Evolutionary conservation across 2,888 invertebrate genomes (phyloP).

Genomic region (Phortica magna): DNA sequence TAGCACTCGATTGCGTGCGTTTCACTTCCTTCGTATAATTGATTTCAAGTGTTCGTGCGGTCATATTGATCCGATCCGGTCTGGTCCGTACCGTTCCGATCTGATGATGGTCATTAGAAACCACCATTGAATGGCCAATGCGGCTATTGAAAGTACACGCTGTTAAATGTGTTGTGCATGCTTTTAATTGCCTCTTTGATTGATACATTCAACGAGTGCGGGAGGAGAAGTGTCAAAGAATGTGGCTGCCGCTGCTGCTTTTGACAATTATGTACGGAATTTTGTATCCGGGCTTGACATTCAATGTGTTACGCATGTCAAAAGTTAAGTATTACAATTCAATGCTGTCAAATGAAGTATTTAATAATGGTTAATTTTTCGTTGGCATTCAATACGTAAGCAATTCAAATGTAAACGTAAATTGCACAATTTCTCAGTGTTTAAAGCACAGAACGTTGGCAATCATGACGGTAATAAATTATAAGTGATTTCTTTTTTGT

Average conservation of each 20-base stretch:
- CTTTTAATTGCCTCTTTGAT: conserved; percentile 25
- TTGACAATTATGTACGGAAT: conserved; percentile 9
- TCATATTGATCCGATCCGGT: conserved; percentile 14
- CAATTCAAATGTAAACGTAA: neutral
- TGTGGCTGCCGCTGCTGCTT: neutral
- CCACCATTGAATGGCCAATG: conserved; percentile 4
- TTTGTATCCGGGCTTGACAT: neutral
- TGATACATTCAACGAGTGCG: neutral
- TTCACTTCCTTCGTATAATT: conserved; percentile 15
- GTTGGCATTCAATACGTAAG: neutral
- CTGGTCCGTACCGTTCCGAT: neutral
- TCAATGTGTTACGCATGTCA: neutral
- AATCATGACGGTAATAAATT: too few relatives aligned
- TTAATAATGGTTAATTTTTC: neutral
- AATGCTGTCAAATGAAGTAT: neutral
- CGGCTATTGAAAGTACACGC: conserved; percentile 5
- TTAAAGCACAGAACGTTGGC: too few relatives aligned
- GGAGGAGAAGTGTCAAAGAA: neutral
- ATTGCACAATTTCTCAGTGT: too few relatives aligned
- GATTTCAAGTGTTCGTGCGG: conserved; percentile 30
- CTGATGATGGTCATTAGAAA: conserved; percentile 23
- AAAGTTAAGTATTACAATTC: neutral
- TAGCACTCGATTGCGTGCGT: neutral
- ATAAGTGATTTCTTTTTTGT: too few relatives aligned
- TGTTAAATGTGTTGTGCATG: conserved; percentile 16